Conservation (phyloP, 1,140 invertebrate genomes). For the Aradophagus sp. region DNA sequence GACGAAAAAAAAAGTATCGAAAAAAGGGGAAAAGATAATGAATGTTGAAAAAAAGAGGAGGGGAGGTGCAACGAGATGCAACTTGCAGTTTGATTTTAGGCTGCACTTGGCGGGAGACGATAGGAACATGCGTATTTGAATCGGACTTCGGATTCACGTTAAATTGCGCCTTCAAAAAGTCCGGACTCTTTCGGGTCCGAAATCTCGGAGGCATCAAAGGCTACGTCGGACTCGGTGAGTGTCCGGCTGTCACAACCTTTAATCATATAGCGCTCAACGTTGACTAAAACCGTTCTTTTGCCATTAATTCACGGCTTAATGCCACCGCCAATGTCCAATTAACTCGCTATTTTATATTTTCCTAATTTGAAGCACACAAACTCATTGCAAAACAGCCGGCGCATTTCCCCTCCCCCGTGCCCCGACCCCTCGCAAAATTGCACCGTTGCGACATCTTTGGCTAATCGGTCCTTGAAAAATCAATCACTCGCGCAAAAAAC, state of each 20-base stretch:
- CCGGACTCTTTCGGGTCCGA: slow-evolving; percentile 88
- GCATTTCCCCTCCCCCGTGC: no score
- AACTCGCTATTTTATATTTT: not conserved
- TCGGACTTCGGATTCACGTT: slow-evolving; percentile 90
- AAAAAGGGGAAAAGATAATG: no score
- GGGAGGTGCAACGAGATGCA: slow-evolving; percentile 15
- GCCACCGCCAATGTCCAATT: not conserved
- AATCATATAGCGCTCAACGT: not conserved
- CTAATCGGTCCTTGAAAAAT: no score
- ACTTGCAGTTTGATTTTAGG: slow-evolving; percentile 72
- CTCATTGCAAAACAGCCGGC: no score
- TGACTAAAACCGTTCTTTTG: slow-evolving; percentile 8
- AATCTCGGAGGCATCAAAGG: slow-evolving; percentile 92
- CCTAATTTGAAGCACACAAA: not conserved
- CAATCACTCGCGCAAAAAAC: no score
- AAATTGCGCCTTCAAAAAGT: slow-evolving; percentile 93
- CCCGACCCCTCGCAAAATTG: no score
- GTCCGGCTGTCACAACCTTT: slow-evolving; percentile 44
- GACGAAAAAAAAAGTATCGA: slow-evolving; percentile 5
- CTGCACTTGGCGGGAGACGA: slow-evolving; percentile 71
- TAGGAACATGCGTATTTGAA: slow-evolving; percentile 86
- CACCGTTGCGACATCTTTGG: no score
- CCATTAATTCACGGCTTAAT: slow-evolving; percentile 2
- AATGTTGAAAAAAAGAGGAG: no score
- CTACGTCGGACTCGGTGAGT: slow-evolving; percentile 88